These are phyloP conservation scores for Microplitis mediator DNA, from an alignment of 1,140 invertebrate genomes.

Conservation along the genomic window DNA sequence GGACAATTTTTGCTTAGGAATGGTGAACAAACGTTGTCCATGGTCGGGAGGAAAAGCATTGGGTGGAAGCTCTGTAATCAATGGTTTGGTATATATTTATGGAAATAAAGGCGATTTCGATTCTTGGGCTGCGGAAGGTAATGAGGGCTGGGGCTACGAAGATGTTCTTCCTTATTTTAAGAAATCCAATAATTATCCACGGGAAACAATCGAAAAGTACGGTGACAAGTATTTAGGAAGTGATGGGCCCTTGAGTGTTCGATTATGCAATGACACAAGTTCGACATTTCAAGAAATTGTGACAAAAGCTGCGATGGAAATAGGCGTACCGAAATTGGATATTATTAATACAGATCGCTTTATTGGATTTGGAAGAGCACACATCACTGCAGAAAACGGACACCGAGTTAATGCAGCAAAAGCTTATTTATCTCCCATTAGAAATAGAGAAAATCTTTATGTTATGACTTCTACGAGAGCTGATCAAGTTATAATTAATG, in stretches of 20 bases:
- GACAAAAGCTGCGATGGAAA: slow-evolving; percentile 49
- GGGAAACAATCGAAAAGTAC: slow-evolving; percentile 37
- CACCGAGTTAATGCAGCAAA: slow-evolving; percentile 69
- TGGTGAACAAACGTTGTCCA: slow-evolving; percentile 52
- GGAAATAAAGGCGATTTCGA: slow-evolving; percentile 78
- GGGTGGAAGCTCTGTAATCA: slow-evolving; percentile 77
- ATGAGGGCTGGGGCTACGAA: slow-evolving; percentile 65
- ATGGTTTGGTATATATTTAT: slow-evolving; percentile 81
- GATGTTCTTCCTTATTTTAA: slow-evolving; percentile 68
- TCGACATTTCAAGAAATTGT: slow-evolving; percentile 52
- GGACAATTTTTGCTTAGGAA: slow-evolving; percentile 69
- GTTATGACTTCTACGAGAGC: slow-evolving; percentile 66
- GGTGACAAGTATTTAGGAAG: slow-evolving; percentile 44
- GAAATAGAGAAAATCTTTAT: slow-evolving; percentile 70
- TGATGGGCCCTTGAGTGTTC: slow-evolving; percentile 51
- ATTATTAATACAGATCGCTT: slow-evolving; percentile 53
- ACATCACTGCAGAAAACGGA: slow-evolving; percentile 62
- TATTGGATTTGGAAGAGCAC: slow-evolving; percentile 61
- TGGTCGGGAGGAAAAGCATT: slow-evolving; percentile 65
- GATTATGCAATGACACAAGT: slow-evolving; percentile 61
- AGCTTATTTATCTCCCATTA: slow-evolving; percentile 67
- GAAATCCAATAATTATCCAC: slow-evolving; percentile 57
- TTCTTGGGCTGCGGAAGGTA: slow-evolving; percentile 71
- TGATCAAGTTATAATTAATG: slow-evolving; percentile 64
- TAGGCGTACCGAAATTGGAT: slow-evolving; percentile 54